phyloP scores from a whole-genome alignment of 2,113 vertebrate genomes.

The Hydrolagus affinis region DNA sequence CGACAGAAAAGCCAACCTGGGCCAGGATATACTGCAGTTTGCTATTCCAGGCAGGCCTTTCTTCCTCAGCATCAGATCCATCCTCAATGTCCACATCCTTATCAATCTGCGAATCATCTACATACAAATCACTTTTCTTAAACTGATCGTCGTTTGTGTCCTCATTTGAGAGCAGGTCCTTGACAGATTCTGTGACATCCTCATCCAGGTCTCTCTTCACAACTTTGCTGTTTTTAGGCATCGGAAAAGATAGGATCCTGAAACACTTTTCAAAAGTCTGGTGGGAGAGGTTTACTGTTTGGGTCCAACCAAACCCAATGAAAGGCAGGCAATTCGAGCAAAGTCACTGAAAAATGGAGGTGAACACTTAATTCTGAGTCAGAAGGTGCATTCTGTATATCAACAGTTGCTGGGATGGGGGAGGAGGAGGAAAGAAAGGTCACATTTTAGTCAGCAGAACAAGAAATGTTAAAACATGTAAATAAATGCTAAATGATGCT shows the following conservation, averaged over 20 bases:
- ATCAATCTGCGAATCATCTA: conserved; percentile 64
- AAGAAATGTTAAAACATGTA: background rate
- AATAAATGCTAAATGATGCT: background rate
- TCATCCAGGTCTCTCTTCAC: conserved; percentile 91
- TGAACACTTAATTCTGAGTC: background rate
- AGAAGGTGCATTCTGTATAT: background rate
- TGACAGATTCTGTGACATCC: conserved; percentile 90
- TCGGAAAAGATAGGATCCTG: conserved; percentile 55
- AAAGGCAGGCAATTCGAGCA: background rate
- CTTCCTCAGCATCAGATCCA: conserved; percentile 68
- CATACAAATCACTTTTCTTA: conserved; percentile 83
- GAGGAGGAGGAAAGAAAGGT: background rate
- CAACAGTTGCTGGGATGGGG: background rate
- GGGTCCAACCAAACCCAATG: conserved; percentile 1
- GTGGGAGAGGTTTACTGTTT: background rate
- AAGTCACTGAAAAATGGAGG: background rate
- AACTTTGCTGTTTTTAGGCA: conserved; percentile 96
- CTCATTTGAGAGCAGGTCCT: conserved; percentile 93
- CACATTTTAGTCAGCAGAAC: background rate
- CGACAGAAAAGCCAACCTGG: conserved; percentile 96
- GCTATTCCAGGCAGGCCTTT: conserved; percentile 91
- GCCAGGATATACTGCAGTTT: conserved; percentile 95
- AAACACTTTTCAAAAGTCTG: background rate
- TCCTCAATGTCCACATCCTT: conserved; percentile 72
- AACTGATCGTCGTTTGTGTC: conserved; percentile 81